phyloP scores from a whole-genome alignment of 2,113 vertebrate species.

The Accipiter cooperii region DNA sequence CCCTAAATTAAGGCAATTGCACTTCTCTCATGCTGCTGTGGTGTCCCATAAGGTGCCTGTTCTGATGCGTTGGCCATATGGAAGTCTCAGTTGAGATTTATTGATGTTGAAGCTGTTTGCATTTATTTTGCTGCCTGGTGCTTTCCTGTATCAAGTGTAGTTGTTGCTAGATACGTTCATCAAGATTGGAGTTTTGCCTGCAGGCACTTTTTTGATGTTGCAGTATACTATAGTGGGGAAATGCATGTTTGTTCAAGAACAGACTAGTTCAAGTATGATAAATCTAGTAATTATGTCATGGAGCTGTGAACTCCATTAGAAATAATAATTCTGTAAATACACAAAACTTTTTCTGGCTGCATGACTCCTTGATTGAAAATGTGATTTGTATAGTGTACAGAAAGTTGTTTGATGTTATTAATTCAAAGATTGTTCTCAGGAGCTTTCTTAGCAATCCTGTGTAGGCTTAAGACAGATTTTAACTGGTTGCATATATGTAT shows the following conservation, averaged over 20 bases:
- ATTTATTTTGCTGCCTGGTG: not conserved
- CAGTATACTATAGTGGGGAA: rapidly evolving
- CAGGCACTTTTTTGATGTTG: not conserved
- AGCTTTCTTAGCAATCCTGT: not conserved
- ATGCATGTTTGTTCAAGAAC: not conserved
- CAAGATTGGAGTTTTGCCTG: not conserved
- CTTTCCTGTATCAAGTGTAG: not conserved
- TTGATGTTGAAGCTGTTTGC: not conserved
- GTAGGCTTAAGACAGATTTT: not conserved
- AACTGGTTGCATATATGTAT: not conserved
- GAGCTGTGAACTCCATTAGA: not conserved
- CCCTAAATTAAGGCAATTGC: not conserved
- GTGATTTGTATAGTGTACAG: not conserved
- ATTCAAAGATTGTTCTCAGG: not conserved
- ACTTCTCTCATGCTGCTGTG: not conserved
- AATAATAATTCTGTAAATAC: not conserved
- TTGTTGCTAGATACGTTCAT: not conserved
- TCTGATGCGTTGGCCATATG: not conserved
- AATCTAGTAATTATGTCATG: not conserved
- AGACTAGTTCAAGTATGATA: not conserved
- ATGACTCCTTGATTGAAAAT: not conserved
- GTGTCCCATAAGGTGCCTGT: not conserved
- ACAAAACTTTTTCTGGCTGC: not conserved
- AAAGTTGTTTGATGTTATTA: not conserved
- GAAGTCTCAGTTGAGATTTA: not conserved